Base-by-base conservation (phyloP, 2,888 invertebrate genomes). In the Nebria salina region DNA sequence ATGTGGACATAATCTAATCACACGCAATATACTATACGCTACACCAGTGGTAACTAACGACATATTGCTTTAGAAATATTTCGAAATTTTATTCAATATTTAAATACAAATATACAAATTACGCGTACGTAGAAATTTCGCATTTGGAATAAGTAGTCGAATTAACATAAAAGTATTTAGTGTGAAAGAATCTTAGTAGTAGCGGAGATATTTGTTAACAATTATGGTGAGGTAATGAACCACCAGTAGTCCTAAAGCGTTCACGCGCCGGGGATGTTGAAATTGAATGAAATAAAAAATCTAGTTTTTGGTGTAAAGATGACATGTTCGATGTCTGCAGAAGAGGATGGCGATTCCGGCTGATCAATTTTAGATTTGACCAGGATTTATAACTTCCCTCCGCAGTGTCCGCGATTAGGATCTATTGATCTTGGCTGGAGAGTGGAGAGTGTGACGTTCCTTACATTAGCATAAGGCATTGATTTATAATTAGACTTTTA, bases 301-400 rank as follows among this genome's bases (percentile, higher is more conserved):
- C 65, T 8, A 70, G 70, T 20, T 70, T 20, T 70, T 20, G 15
- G 26, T 72, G 26, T 11, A 68, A 26, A 25, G 13, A 25, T 68
- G 68, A 26, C 68, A 68, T 8, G 68, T 68, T 68, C 20, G 9
- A 25, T 20, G 68, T 8, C 68, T 26, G 26, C 9, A 15, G 8
- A 13, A n/a, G 26, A 11, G 26, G 68, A 68, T 68, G 20, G 20
- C 68, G 77, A 65, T 54, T 54, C 13, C 4, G 88, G 85, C 87
- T 86, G 88, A 88, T 88, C 88, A 88, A 89, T 89, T 89, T 89
- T 88, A 89, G 89, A 89, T 89, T 78, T 89, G 85, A 86, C 85
- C 86, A 87, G 87, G 88, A 89, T 89, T 89, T 89, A 89, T 89
- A 88, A 89, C 89, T 89, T 89, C 88, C 89, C 86, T 86, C 85